Base-by-base conservation (phyloP, 1,140 invertebrate species). In the Pogonus chalceus region DNA sequence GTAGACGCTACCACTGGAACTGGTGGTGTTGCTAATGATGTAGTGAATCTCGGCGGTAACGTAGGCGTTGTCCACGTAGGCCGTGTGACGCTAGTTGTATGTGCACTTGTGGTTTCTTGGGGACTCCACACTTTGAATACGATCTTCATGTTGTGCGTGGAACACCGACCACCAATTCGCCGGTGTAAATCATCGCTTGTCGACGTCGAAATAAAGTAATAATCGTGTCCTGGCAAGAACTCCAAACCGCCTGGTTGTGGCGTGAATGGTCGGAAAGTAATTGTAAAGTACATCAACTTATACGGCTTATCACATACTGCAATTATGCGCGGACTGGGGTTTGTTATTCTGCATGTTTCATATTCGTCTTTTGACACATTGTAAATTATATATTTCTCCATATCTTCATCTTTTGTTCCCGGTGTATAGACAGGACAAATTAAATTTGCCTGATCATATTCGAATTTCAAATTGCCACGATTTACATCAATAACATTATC, bases 401-500 rank as follows among this genome's bases (percentile, higher is more conserved):
- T 69, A 1, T 87, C 84, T 64, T 93, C 89, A 63, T 92, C 88
- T 64, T 83, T 85, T 20, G 88, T 90, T 23, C 85, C 88, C 21
- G 88, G 86, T 35, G 83, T 79, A 66, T 95, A 95, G 16, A 90
- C 88, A 14, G 92, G 92, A 79, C 92, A 96, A 67, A 95, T 92
- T 69, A 96, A 90, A 69, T 95, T 93, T 58, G 94, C 91, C 76
- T 95, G 68, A 60, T 96, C 92, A 72, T 92, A 96, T 69, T 94
- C 91, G 69, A 92, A 93, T 63, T 87, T 85, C 56, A 87, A 80
- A 73, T 94, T 95, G 58, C 90, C 89, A 73, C 92, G 90, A 76
- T 96, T 96, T 57, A 96, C 88, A 72, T 95, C 92, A 69, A 95
- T 94, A 69, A 96, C 92, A 73, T 96, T 92, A 73, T 96, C 92